Conservation (phyloP, 2,888 invertebrate genomes). For the Steinernema scapterisci region DNA sequence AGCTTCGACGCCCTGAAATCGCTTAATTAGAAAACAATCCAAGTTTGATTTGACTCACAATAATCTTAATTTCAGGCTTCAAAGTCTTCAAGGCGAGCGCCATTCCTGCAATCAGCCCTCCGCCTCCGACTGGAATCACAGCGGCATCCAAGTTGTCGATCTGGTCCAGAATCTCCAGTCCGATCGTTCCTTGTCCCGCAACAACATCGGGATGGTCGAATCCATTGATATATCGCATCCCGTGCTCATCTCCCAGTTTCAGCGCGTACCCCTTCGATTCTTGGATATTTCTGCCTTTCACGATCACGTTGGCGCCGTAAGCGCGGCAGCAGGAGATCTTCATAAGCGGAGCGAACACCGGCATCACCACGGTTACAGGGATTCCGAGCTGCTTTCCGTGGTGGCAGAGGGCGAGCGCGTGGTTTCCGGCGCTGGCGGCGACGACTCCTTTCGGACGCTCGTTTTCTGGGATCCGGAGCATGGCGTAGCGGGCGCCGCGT, state of each 20-base stretch:
- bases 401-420: conserved; percentile 82
- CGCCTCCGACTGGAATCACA: conserved; percentile 88
- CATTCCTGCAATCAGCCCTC: conserved; percentile 85
- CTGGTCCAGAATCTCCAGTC: conserved; percentile 87
- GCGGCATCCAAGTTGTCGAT: conserved; percentile 82
- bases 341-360: conserved; percentile 89
- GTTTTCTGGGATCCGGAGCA: conserved; percentile 77
- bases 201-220: conserved; percentile 93
- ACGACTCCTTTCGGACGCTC: conserved; percentile 81
- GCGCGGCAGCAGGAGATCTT: conserved; percentile 86
- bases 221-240: conserved; percentile 83
- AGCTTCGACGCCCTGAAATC: conserved; percentile 79
- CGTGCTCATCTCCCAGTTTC: conserved; percentile 73
- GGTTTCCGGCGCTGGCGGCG: conserved; percentile 91
- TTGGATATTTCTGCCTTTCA: conserved; percentile 74
- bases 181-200: conserved; percentile 91
- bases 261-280: conserved; percentile 79
- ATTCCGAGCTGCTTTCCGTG: conserved; percentile 78
- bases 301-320: conserved; percentile 82
- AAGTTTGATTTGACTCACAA: conserved; percentile 67
- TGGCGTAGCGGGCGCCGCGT: conserved; percentile 86
- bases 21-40: conserved; percentile 50
- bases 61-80: conserved; percentile 80
- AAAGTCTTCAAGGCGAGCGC: conserved; percentile 85
- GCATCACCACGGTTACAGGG: conserved; percentile 87